A percentile compares a stretch with the other conserved stretches of the same genome.
These are phyloP conservation scores for Eupithecia subumbrata DNA, from an alignment of 2,888 invertebrate species.

Conservation along the genomic window DNA sequence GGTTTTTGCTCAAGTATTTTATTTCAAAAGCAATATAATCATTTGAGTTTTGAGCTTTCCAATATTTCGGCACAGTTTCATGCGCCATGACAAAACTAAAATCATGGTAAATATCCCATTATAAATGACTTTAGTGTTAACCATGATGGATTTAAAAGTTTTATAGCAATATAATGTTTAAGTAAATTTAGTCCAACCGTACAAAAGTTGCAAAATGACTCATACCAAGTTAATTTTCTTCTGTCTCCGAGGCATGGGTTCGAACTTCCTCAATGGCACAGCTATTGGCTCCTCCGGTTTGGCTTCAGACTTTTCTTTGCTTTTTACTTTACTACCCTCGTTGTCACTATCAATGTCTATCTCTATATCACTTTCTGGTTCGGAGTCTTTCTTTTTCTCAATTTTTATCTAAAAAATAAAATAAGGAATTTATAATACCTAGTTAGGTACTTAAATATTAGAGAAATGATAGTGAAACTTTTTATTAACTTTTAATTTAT, in stretches of 20 bases:
- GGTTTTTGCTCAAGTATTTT: no score
- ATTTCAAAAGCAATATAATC: no score
- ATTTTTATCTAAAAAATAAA: constrained; percentile 72
- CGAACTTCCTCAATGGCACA: constrained; percentile 68
- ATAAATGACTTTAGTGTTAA: no score
- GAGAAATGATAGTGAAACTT: neutral
- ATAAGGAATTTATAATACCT: neutral
- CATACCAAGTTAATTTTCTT: constrained; percentile 80
- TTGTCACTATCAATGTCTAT: constrained; percentile 84
- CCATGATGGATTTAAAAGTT: no score
- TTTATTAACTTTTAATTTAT: neutral
- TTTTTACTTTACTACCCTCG: constrained; percentile 52
- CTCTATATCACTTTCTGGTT: constrained; percentile 84
- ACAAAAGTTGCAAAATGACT: neutral
- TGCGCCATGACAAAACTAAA: no score
- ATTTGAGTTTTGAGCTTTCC: no score
- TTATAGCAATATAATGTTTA: no score
- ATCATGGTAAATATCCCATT: no score
- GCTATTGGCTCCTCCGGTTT: constrained; percentile 61
- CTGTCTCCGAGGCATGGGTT: constrained; percentile 76
- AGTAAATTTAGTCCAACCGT: no score
- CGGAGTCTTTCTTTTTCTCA: constrained; percentile 76
- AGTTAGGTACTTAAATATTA: neutral
- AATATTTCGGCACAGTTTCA: no score
- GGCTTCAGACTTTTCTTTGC: constrained; percentile 22